Base-by-base conservation (phyloP, 2,888 invertebrate species). In the Spisula subtruncata region DNA sequence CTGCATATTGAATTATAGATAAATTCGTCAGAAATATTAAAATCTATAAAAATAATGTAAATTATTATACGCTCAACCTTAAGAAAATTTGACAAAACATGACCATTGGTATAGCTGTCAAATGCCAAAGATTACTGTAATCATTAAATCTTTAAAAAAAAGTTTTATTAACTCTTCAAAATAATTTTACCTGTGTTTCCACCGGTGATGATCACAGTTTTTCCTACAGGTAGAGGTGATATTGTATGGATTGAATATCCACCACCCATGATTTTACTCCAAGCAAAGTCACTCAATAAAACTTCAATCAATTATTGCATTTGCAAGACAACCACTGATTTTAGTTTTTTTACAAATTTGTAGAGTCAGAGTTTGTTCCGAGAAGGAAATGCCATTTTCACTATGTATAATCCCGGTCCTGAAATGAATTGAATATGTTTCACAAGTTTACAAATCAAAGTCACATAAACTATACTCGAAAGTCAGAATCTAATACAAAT, bases 181-280 rank as follows among this genome's bases (percentile, higher is more conserved):
- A n/a, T 10, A 8, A 25, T n/a, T 66, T 20, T 88, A 92, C 92
- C 92, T 89, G 92, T 89, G 51, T 92, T 92, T 88, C 92, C 92
- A 16, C 92, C 92, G n/a, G 92, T 92, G 35, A 92, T 92, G 35
- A 92, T 83, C 6, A 92, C 87, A 51, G 84, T 89, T 35, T 90
- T 92, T 25, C 92, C 92, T 8, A 86, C 83, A 41, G 92, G 92
- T 32, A 92, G 75, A 1, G 92, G 92, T 16, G 92, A 92, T 20
- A 92, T 85, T 41, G 85, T 56, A 51, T 86, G 88, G 82, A 86
- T 90, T 16, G 87, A 60, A 35, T 12, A 75, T 56, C 60, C 60
- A 48, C 90, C 92, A n/a, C 92, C 92, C 92, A 92, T 92, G 41
- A 20, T 56, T 14, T 25, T 8, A 32, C 32, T 75, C 25, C n/a